These are phyloP conservation scores for Microtus ochrogaster DNA, from an alignment of 2,113 vertebrate genomes.

Conservation along the genomic window DNA sequence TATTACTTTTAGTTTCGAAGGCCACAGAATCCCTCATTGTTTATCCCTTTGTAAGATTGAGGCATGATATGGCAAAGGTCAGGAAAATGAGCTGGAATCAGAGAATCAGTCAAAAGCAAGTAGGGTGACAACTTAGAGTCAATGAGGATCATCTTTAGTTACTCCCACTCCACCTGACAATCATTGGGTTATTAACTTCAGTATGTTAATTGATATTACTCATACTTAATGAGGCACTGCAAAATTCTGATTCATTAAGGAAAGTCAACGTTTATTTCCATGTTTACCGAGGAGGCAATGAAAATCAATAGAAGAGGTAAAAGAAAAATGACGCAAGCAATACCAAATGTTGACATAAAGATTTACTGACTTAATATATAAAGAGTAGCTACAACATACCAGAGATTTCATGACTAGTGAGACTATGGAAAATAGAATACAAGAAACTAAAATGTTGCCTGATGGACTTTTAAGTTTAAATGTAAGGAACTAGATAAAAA, in stretches of 20 bases:
- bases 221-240: slow-evolving; percentile 40
- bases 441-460: neutral
- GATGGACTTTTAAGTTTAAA: neutral
- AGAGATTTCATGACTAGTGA: neutral
- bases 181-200: slow-evolving; percentile 60
- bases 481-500: neutral
- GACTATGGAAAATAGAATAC: neutral
- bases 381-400: neutral
- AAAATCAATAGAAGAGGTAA: neutral
- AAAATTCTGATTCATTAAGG: slow-evolving; percentile 50
- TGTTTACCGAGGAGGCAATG: slow-evolving; percentile 56
- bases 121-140: slow-evolving; percentile 14
- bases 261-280: slow-evolving; percentile 42
- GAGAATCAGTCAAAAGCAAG: slow-evolving; percentile 48
- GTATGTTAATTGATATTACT: slow-evolving; percentile 61
- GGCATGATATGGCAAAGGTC: neutral
- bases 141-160: slow-evolving; percentile 35
- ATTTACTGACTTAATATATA: slow-evolving; percentile 42
- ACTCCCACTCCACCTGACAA: slow-evolving; percentile 50
- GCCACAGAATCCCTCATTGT: neutral
- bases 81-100: slow-evolving; percentile 47
- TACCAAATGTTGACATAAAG: neutral
- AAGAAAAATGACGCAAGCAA: neutral
- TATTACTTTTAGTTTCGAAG: slow-evolving; percentile 56
- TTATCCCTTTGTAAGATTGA: slow-evolving; percentile 34